These are phyloP conservation scores for Puffinus mauretanicus DNA, from an alignment of 2,113 vertebrate species.

Conservation along the genomic window DNA sequence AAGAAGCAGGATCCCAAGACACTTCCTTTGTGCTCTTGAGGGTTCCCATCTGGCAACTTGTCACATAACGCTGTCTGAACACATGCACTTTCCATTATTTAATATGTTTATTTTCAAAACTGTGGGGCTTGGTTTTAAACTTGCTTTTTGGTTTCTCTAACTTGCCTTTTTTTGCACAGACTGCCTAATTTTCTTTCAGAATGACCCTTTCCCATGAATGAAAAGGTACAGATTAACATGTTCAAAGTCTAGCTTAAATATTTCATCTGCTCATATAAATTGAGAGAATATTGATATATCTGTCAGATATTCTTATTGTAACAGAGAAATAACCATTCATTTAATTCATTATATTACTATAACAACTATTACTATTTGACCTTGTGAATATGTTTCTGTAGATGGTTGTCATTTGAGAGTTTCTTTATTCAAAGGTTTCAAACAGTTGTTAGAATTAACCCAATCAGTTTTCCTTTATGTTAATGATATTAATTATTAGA, in stretches of 20 bases:
- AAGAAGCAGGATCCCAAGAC: not conserved
- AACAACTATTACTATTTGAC: slow-evolving; percentile 30
- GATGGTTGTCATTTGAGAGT: not conserved
- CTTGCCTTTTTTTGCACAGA: not conserved
- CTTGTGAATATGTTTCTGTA: not conserved
- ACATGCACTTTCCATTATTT: not conserved
- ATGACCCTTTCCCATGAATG: not conserved
- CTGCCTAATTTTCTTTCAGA: not conserved
- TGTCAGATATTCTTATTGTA: not conserved
- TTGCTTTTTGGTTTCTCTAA: not conserved
- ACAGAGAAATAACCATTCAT: slow-evolving; percentile 20
- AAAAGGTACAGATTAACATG: not conserved
- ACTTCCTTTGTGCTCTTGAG: not conserved
- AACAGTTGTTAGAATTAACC: not conserved
- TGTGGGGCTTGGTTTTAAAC: not conserved
- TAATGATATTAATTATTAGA: slow-evolving; percentile 22
- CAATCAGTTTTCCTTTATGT: not conserved
- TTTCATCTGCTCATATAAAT: not conserved
- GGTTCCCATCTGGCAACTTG: not conserved
- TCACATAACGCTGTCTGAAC: not conserved
- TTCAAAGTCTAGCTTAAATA: not conserved
- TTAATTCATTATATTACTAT: slow-evolving; percentile 6
- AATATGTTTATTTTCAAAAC: not conserved
- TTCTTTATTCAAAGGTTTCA: slow-evolving; percentile 16
- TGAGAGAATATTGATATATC: not conserved